Percentiles rank a stretch among this genome's conserved stretches.
Evolutionary conservation across 1,140 invertebrate species (phyloP).

Genomic region (Hylaeus volcanicus): DNA sequence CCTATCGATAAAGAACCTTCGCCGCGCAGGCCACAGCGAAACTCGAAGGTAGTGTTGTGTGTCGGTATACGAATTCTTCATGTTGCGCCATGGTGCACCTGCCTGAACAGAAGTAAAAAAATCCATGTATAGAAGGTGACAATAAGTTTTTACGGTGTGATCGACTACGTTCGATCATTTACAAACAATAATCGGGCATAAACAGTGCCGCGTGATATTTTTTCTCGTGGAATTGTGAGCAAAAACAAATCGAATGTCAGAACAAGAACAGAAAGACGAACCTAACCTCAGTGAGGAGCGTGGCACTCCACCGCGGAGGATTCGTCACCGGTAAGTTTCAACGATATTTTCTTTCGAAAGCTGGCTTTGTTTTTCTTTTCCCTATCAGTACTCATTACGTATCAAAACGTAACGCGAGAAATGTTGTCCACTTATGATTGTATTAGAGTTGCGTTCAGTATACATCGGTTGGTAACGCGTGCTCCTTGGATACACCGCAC

Average conservation of each 20-base stretch:
- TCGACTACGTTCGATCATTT: constrained; percentile 25
- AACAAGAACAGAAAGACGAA: constrained; percentile 64
- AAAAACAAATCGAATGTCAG: constrained; percentile 72
- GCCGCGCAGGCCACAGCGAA: constrained; percentile 5
- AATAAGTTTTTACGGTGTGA: constrained; percentile 19
- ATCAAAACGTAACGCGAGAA: background rate
- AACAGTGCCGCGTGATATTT: constrained; percentile 22
- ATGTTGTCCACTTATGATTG: background rate
- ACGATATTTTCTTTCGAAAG: background rate
- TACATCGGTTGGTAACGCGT: constrained; percentile 59
- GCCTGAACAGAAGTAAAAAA: constrained; percentile 27
- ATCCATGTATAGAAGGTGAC: constrained; percentile 46
- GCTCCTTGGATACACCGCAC: constrained; percentile 62
- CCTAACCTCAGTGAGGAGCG: constrained; percentile 75
- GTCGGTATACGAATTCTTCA: constrained; percentile 48
- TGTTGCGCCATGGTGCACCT: constrained; percentile 21
- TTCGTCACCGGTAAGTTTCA: constrained; percentile 77
- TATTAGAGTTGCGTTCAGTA: constrained; percentile 24
- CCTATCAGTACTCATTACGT: background rate
- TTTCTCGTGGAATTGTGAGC: constrained; percentile 8
- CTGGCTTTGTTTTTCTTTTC: background rate
- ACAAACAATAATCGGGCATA: too few species aligned
- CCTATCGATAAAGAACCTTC: constrained; percentile 26
- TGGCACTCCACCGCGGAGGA: constrained; percentile 71
- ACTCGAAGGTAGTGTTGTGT: constrained; percentile 7